Base-by-base conservation (phyloP, 2,797 vertebrate species). In the Vireo griseus region DNA sequence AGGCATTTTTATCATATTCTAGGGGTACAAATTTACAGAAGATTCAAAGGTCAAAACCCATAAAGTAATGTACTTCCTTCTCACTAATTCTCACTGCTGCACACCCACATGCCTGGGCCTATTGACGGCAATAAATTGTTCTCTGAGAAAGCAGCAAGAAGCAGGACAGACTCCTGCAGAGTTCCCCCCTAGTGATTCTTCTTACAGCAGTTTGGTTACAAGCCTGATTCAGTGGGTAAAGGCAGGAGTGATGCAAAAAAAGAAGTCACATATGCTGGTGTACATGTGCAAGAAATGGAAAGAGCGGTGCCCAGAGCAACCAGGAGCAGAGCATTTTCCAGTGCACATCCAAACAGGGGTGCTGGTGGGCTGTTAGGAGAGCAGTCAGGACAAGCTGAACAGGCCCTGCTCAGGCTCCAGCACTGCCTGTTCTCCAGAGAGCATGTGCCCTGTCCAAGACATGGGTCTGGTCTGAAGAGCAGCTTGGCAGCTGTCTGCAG, bases 381-480 rank as follows among this genome's bases (percentile, higher is more conserved):
- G 2, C 9, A 74, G 54, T 40, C 18, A 85, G 74, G 22, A 86
- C 31, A 55, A 9, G 28, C 16, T 88, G 66, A 84, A 54, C 29
- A 48, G 39, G 16, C 13, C 54, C 73, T 67, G 17, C 37, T 67
- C 44, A 69, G 40, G 26, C 13, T 83, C 11, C 22, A 82, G 71
- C 11, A 58, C 33, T 73, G n/a, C 16, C 22, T 47, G 31, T 16
- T 85, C 35, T 51, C 42, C 62, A 63, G n/a, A 57, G 13, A 80
- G 6, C 0, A 0, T 9, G 35, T 61, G 26, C 19, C 4, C 5
- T 37, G 12, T 44, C 28, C 44, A 24, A 68, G 33, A 39, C 1
- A 7, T 1, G 5, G 50, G 26, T 8, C 48, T 48, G 21, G 9
- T 66, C 39, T 76, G 22, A 84, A 73, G 12, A 62, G 22, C 13